A percentile compares a stretch with the other conserved stretches of the same genome.
Conservation (phyloP, 2,113 vertebrate species). For the Lontra canadensis region DNA sequence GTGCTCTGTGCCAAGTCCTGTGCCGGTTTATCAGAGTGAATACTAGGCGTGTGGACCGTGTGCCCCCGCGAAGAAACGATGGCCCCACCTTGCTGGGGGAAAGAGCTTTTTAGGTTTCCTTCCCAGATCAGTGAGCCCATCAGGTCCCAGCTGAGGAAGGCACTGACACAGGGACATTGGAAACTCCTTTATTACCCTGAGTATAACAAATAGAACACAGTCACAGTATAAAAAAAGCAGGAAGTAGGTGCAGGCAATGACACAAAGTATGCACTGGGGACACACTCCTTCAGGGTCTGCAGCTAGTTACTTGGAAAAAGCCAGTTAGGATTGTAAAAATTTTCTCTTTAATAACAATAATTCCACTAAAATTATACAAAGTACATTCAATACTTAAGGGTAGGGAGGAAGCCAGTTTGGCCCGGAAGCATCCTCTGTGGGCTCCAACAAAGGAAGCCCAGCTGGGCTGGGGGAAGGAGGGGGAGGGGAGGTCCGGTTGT, state of each 20-base stretch:
- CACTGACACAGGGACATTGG: conserved; percentile 65
- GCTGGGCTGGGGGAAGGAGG: conserved; percentile 63
- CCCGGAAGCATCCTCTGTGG: conserved; percentile 64
- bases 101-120: not conserved
- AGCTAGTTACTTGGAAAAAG: conserved; percentile 79
- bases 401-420: conserved; percentile 52
- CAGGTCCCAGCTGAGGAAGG: not conserved
- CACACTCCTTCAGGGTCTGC: conserved; percentile 68
- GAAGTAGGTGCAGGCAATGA: conserved; percentile 63
- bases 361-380: conserved; percentile 91
- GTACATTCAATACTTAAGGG: conserved; percentile 91
- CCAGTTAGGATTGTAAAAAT: conserved; percentile 84
- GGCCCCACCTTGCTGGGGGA: not conserved
- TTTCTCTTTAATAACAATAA: conserved; percentile 75
- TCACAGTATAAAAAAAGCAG: conserved; percentile 86
- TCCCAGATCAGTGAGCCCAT: not conserved
- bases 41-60: not conserved
- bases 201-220: conserved; percentile 85
- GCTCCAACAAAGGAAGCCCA: conserved; percentile 75
- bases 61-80: not conserved
- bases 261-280: conserved; percentile 77
- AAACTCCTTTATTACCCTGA: conserved; percentile 91
- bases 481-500: conserved; percentile 70
- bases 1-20: not conserved
- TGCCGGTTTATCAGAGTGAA: not conserved